Base-by-base conservation (phyloP, 2,113 vertebrate species). In the Festucalex cinctus region DNA sequence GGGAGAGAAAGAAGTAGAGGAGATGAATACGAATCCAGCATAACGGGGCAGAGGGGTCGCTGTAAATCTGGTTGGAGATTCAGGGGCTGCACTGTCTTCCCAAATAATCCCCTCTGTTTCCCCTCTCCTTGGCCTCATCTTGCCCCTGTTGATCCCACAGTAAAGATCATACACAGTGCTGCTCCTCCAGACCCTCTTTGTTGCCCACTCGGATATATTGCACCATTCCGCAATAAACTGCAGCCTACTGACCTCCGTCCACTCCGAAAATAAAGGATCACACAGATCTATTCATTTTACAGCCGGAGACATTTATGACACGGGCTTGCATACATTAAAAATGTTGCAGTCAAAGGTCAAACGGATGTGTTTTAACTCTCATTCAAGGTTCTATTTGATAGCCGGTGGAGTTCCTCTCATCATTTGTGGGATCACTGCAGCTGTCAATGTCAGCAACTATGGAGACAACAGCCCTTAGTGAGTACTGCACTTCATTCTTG, bases 371-470 rank as follows among this genome's bases (percentile, higher is more conserved):
- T 65, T 71, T 49, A 68, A 12, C 36, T 81, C 10, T 78, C 37
- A 24, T 68, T 83, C 24, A 66, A 90, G 88, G 83, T 90, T 90
- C 75, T 90, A 90, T 80, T 83, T 90, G 79, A 90, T 90, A 76
- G 87, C 85, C 58, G 88, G 84, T 70, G 88, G 88, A 76, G 85
- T 90, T 71, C 87, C 88, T 79, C 88, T 90, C 53, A 88, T 90
- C 65, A 88, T 90, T 60, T 90, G 88, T 82, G 88, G 88, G 60
- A 90, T 90, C 76, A 90, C 88, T 62, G 88, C 87, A 72, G 88
- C 88, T 79, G 88, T 90, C 85, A 90, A 88, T 78, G 79, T 90
- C 74, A 88, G 88, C 78, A 88, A 90, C 82, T 90, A 90, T 0
- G 87, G 87, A 56, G 88, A 90, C 76, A 90, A 88, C 82, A 87